Evolutionary conservation across 2,888 invertebrate species (phyloP).

Genomic region (Andrena marginata): DNA sequence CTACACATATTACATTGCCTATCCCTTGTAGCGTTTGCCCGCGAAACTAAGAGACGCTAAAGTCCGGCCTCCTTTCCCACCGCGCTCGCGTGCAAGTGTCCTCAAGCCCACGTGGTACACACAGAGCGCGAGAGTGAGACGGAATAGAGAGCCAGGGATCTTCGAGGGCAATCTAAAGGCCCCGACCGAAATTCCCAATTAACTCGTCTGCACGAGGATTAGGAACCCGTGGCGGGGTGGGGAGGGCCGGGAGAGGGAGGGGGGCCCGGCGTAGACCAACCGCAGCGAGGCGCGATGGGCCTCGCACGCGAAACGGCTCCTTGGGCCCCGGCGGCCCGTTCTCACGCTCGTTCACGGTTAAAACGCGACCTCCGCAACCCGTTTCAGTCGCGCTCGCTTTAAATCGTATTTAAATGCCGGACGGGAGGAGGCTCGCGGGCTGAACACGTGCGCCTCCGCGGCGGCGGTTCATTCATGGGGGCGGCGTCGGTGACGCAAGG

Average conservation of each 20-base stretch:
- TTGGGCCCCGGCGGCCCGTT: constrained; percentile 42
- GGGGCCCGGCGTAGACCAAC: constrained; percentile 11
- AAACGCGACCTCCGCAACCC: constrained; percentile 76
- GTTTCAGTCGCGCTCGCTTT: constrained; percentile 72
- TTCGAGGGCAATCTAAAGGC: not conserved
- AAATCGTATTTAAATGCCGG: constrained; percentile 75
- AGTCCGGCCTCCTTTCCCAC: too few relatives aligned
- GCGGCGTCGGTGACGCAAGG: constrained; percentile 68
- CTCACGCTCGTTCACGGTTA: constrained; percentile 73
- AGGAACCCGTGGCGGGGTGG: not conserved
- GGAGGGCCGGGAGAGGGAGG: not conserved
- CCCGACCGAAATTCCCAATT: constrained; percentile 1
- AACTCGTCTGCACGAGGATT: not conserved
- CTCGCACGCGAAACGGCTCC: constrained; percentile 19
- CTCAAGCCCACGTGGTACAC: not conserved
- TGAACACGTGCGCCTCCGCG: constrained; percentile 50
- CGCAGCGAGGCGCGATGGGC: constrained; percentile 1
- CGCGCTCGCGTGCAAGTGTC: too few relatives aligned
- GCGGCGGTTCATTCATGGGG: constrained; percentile 67
- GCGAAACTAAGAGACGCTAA: not conserved
- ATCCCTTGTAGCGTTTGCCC: not conserved
- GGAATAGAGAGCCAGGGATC: not conserved
- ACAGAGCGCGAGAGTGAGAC: not conserved
- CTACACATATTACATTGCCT: too few relatives aligned
- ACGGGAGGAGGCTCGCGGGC: constrained; percentile 37